Base-by-base conservation (phyloP, 2,113 vertebrate species). In the Colossoma macropomum region DNA sequence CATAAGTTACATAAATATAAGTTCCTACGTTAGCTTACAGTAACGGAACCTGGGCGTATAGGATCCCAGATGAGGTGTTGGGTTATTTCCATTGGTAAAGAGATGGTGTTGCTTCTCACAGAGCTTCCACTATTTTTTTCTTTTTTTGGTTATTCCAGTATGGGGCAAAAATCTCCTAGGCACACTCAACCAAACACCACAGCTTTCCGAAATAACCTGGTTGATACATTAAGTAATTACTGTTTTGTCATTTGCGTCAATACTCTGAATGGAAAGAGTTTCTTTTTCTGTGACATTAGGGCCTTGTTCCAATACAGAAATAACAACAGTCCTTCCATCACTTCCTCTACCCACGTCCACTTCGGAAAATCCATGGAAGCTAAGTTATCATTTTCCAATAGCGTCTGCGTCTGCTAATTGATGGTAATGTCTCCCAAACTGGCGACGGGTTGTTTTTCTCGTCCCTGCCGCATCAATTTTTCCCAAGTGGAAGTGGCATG, bases 371-470 rank as follows among this genome's bases (percentile, higher is more conserved):
- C 68, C 68, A 16, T 0, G 65, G 34, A 80, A 80, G n/a, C 12
- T 23, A 30, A 45, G 34, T 62, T 80, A 48, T 45, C 50, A 80
- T 71, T 73, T 81, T 65, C 54, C 79, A 50, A 7, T 62, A 65
- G 38, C 17, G 1, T 11, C 79, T 62, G 68, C 4, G 23, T 80
- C 19, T 54, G 79, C 52, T 63, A 52, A 71, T 23, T 60, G 17
- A 71, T 28, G n/a, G 16, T 34, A 75, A 56, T 1, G 12, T 32
- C 48, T 75, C 34, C 50, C 68, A 70, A n/a, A 12, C 68, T 34
- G 45, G 27, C 19, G 48, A 54, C 25, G 23, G 45, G 30, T 28
- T 38, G 16, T 69, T 69, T 56, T 63, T 62, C 38, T 8, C n/a
- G 52, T 75, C 48, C 69, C 38, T 69, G 34, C 38, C 52, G 38